Percentiles rank a stretch among this genome's conserved stretches.
These are phyloP conservation scores for Helarctos malayanus DNA, from an alignment of 2,797 vertebrate genomes.

Conservation along the genomic window DNA sequence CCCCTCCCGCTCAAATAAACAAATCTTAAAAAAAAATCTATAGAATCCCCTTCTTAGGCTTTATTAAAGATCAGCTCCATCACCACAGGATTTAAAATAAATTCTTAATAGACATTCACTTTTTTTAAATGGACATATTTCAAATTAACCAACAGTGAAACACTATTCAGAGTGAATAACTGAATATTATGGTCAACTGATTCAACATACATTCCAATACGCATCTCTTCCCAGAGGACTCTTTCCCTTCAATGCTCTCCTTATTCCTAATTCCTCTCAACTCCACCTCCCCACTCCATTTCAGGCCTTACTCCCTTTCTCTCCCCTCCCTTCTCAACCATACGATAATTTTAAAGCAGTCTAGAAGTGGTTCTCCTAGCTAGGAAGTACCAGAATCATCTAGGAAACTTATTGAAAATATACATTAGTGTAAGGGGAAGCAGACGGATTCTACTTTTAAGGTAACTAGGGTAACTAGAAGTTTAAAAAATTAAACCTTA, in stretches of 20 bases:
- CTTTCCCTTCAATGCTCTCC: neutral
- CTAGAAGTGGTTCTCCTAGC: conserved; percentile 1
- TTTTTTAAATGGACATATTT: neutral
- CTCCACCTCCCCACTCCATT: neutral
- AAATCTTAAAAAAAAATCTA: neutral
- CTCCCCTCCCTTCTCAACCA: neutral
- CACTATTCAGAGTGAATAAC: conserved; percentile 31
- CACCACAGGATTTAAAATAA: conserved; percentile 32
- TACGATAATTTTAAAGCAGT: conserved; percentile 7
- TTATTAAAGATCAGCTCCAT: conserved; percentile 38
- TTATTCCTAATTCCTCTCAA: conserved; percentile 32
- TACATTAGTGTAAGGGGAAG: neutral
- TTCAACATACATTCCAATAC: conserved; percentile 5
- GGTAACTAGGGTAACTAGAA: neutral
- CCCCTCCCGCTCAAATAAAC: neutral
- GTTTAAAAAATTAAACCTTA: conserved; percentile 19
- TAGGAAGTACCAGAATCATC: conserved; percentile 32
- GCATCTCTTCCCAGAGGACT: neutral
- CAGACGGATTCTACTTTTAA: neutral
- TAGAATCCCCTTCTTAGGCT: neutral
- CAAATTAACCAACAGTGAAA: conserved; percentile 38
- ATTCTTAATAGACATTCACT: neutral
- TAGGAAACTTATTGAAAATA: conserved; percentile 34
- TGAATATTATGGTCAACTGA: neutral
- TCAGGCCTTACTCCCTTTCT: neutral